Base-by-base conservation (phyloP, 1,140 invertebrate species). In the Apocrypta bakeri region DNA sequence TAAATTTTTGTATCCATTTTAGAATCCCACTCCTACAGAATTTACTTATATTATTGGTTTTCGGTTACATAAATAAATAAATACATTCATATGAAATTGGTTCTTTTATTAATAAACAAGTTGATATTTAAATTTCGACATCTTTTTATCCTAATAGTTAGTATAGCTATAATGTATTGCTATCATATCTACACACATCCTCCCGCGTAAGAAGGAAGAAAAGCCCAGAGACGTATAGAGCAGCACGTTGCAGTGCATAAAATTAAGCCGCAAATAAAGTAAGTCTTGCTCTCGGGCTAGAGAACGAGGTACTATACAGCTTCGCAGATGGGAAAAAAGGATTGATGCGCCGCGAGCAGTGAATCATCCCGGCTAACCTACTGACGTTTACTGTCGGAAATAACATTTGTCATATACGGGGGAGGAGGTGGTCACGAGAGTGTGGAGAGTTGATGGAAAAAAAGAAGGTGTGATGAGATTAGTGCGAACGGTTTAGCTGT, bases 331-430 rank as follows among this genome's bases (percentile, higher is more conserved):
- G 37, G 25, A 64, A 68, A 42, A 78, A 72, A 77, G 69, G 40
- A 82, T 74, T 81, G 79, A 81, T 69, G 82, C 56, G 37, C 66
- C 64, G 31, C 17, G 25, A 56, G 71, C 64, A 17, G 40, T 80
- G 77, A 83, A 80, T 83, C 82, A 83, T 66, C 63, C 25, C 64
- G 56, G 17, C 63, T 78, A 83, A 75, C 77, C 82, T 74, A 74
- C 76, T 79, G 77, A 83, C 82, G 37, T 83, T 83, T 79, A 83
- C 82, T 75, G 82, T 83, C 77, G 77, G 72, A 79, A 83, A 79
- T 80, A 83, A 83, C 77, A 75, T 83, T 83, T 79, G 82, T 83
- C 82, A 80, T 83, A 79, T n/a, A 40, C 17, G 66, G 68, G 25
- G 71, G 71, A 66, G 29, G 27, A 31, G 61, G 33, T 12, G n/a